Evolutionary conservation across 2,113 vertebrate species (phyloP).

Genomic region (Lagopus leucura): DNA sequence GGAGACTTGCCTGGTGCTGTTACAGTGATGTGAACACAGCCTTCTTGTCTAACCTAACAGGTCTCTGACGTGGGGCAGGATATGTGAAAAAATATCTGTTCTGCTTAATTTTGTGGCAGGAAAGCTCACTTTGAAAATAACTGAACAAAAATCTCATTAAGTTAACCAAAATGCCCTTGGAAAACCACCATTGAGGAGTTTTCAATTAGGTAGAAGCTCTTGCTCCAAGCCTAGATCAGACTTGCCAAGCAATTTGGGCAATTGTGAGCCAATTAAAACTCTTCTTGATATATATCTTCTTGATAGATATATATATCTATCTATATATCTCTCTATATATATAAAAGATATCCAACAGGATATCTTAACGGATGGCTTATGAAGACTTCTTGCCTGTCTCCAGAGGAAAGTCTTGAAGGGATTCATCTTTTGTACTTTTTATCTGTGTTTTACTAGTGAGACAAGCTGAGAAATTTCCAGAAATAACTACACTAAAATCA

Average conservation of each 20-base stretch:
- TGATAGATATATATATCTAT: too few species aligned
- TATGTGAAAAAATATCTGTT: neutral
- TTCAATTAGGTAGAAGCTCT: neutral
- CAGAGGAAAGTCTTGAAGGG: neutral
- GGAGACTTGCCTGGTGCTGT: neutral
- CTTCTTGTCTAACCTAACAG: neutral
- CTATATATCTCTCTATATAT: too few species aligned
- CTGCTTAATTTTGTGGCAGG: neutral
- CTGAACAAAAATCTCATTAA: neutral
- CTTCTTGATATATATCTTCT: too few species aligned
- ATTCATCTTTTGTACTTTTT: neutral
- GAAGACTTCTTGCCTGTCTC: neutral
- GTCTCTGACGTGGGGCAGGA: neutral
- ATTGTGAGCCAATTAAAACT: too few species aligned
- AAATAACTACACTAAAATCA: neutral
- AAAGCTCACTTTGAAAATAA: neutral
- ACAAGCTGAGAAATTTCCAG: neutral
- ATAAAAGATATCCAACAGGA: too few species aligned
- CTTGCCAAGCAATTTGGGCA: neutral
- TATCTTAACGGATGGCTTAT: neutral
- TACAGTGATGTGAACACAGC: neutral
- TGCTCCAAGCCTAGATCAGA: neutral
- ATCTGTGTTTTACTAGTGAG: neutral
- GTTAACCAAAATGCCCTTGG: neutral
- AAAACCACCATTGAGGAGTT: neutral